A percentile compares a stretch with the other conserved stretches of the same genome.
Conservation (phyloP, 2,797 vertebrate species). For the Dendrocincla tyrannina region DNA sequence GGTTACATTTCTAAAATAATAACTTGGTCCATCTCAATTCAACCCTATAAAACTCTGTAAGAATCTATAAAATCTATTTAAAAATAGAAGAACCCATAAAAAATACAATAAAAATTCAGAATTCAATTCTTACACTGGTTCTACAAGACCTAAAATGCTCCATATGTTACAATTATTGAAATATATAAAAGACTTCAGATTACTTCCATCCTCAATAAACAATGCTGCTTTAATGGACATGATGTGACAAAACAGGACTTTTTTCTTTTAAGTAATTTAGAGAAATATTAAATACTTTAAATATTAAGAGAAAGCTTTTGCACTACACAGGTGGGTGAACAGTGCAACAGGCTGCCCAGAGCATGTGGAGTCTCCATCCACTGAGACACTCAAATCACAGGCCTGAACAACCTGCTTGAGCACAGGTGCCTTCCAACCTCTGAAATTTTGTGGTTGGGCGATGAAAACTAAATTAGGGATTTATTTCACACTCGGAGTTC, state of each 20-base stretch:
- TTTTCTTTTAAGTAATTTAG: neutral
- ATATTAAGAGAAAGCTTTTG: neutral
- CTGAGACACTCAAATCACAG: neutral
- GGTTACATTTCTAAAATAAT: neutral
- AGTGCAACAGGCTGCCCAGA: neutral
- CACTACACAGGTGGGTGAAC: fast-evolving
- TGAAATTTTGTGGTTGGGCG: neutral
- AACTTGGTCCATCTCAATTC: neutral
- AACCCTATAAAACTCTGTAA: neutral
- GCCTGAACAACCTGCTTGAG: neutral
- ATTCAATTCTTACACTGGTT: neutral
- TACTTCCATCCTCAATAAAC: neutral
- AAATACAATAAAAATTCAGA: neutral
- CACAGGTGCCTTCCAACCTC: neutral
- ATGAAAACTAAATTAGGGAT: neutral
- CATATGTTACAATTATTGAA: neutral
- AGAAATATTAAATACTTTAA: neutral
- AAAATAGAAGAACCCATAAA: neutral
- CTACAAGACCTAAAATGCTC: neutral
- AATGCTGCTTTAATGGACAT: neutral
- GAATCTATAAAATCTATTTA: neutral
- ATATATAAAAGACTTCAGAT: neutral
- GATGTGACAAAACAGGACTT: neutral
- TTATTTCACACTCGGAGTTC: neutral
- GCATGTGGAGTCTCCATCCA: neutral